Conservation (phyloP, 2,888 invertebrate species). For the Euplexia lucipara region DNA sequence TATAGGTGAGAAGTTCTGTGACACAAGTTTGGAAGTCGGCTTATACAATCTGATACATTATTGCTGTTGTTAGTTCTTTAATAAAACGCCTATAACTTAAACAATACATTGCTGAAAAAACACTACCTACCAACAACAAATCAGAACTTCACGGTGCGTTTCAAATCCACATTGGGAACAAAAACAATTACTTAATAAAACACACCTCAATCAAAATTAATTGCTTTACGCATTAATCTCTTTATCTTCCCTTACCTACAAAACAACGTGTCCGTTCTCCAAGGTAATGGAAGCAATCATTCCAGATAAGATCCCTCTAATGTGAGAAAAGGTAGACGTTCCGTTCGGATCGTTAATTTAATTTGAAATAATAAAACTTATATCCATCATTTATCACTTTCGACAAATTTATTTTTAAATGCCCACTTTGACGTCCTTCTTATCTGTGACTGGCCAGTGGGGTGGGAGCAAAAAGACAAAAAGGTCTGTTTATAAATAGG, state of each 20-base stretch:
- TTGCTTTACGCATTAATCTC: constrained; percentile 90
- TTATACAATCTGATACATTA: constrained; percentile 11
- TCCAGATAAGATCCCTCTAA: constrained; percentile 90
- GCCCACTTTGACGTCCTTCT: constrained; percentile 86
- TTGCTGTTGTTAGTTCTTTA: constrained; percentile 21
- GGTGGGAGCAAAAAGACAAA: constrained; percentile 80
- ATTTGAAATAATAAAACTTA: constrained; percentile 91
- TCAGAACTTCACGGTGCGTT: constrained; percentile 76
- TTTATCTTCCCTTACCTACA: constrained; percentile 87
- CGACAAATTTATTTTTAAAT: constrained; percentile 91
- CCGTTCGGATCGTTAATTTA: constrained; percentile 89
- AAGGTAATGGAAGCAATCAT: constrained; percentile 90
- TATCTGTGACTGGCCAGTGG: constrained; percentile 84
- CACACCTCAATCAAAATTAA: constrained; percentile 91
- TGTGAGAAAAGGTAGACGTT: constrained; percentile 90
- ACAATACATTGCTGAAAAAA: constrained; percentile 60
- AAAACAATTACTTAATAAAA: constrained; percentile 90
- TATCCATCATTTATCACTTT: constrained; percentile 90
- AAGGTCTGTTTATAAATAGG: constrained; percentile 79
- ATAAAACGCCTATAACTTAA: constrained; percentile 12
- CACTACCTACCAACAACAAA: constrained; percentile 64
- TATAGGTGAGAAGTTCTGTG: constrained; percentile 9
- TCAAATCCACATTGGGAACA: constrained; percentile 86
- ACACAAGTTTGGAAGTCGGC: constrained; percentile 40
- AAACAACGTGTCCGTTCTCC: constrained; percentile 88